These are phyloP conservation scores for Denticeps clupeoides DNA, from an alignment of 2,797 vertebrate genomes.

Conservation along the genomic window DNA sequence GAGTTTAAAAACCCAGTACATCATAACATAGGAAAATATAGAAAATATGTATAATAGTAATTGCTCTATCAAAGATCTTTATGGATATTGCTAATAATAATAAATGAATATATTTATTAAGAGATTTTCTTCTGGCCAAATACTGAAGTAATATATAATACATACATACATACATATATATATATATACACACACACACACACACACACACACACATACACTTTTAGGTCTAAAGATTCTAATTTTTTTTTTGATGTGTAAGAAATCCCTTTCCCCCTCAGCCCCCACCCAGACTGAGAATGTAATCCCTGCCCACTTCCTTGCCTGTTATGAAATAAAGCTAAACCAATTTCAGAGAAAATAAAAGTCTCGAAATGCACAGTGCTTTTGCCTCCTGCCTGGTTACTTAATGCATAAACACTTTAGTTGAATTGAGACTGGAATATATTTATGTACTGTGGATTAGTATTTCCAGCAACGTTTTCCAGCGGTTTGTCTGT, in stretches of 20 bases:
- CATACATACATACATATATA: constrained; percentile 47
- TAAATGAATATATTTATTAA: constrained; percentile 13
- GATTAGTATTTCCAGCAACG: no score
- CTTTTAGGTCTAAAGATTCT: constrained; percentile 2
- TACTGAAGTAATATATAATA: constrained; percentile 12
- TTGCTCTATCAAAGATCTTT: constrained; percentile 53
- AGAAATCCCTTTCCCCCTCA: constrained; percentile 55
- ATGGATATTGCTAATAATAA: constrained; percentile 51
- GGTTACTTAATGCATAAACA: constrained; percentile 1
- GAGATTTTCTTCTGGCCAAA: no score
- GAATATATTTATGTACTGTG: no score
- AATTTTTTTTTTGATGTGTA: constrained; percentile 46
- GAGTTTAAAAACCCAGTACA: constrained; percentile 50
- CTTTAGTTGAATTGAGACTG: no score
- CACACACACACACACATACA: no score
- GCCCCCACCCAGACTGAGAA: constrained; percentile 58
- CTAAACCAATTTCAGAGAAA: constrained; percentile 43
- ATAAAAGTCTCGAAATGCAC: constrained; percentile 1
- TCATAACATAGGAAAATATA: constrained; percentile 50
- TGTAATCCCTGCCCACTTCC: constrained; percentile 52
- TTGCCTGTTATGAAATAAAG: constrained; percentile 65
- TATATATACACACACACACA: constrained; percentile 51
- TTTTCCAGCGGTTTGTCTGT: no score
- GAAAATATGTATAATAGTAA: constrained; percentile 44
- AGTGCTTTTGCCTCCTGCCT: not conserved